These are phyloP conservation scores for Xanthia togata DNA, from an alignment of 2,888 invertebrate species.

Conservation along the genomic window DNA sequence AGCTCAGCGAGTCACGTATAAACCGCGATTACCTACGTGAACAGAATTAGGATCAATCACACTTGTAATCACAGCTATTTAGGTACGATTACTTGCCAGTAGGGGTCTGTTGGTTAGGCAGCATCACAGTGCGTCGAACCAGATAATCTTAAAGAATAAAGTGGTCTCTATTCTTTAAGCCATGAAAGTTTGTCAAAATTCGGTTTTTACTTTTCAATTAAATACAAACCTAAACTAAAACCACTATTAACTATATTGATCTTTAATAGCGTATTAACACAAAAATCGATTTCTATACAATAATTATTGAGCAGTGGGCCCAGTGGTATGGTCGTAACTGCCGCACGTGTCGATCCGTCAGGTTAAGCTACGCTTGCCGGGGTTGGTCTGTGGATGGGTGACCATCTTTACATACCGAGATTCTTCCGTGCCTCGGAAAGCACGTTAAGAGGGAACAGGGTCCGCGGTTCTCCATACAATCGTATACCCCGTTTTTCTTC, in stretches of 20 bases:
- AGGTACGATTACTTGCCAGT: conserved; percentile 13
- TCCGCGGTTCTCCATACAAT: no score
- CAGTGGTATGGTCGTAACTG: no score
- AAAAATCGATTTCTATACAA: neutral
- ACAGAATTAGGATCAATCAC: conserved; percentile 42
- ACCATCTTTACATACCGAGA: no score
- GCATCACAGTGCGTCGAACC: neutral
- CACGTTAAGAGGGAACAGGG: no score
- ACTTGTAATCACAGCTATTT: conserved; percentile 19
- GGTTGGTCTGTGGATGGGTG: no score
- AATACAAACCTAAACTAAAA: neutral
- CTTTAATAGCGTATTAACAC: neutral
- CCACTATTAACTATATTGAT: neutral
- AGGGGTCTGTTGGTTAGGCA: neutral
- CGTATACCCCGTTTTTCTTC: no score
- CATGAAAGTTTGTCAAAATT: no score
- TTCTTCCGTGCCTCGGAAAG: no score
- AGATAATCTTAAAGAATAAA: neutral
- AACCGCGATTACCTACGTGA: conserved; percentile 48
- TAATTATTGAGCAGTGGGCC: no score
- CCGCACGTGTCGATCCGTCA: no score
- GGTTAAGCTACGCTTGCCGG: no score
- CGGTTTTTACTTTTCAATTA: neutral
- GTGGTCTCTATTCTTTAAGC: neutral
- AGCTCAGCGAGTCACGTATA: conserved; percentile 43